Evolutionary conservation across 2,888 invertebrate species (phyloP).

Genomic region (Drosophila robusta): DNA sequence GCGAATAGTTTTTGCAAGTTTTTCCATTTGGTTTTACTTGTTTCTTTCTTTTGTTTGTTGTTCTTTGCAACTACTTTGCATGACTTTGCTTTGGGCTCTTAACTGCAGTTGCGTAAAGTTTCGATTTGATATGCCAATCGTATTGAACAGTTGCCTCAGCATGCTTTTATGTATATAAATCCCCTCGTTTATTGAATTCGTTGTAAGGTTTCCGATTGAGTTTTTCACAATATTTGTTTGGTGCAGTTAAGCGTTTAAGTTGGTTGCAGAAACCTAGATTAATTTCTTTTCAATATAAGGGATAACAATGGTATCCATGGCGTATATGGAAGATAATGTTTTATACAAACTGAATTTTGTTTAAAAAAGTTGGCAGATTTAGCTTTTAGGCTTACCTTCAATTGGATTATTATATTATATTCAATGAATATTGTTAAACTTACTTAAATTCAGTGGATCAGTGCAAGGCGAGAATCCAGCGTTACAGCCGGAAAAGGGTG

Average conservation of each 20-base stretch:
- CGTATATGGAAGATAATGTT: too few relatives aligned
- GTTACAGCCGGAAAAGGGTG: too few relatives aligned
- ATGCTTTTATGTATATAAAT: background rate
- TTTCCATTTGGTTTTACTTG: constrained; percentile 22
- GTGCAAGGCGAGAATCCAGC: too few relatives aligned
- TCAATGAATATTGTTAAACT: too few relatives aligned
- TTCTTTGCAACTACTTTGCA: constrained; percentile 27
- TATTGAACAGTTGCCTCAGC: constrained; percentile 13
- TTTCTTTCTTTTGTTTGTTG: constrained; percentile 10
- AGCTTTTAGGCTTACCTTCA: too few relatives aligned
- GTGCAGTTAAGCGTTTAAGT: background rate
- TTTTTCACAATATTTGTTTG: background rate
- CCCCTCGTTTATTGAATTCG: background rate
- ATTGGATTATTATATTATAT: too few relatives aligned
- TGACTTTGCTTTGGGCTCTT: constrained; percentile 12
- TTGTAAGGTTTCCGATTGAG: background rate
- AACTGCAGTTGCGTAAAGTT: constrained; percentile 31
- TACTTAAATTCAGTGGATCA: too few relatives aligned
- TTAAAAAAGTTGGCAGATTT: too few relatives aligned
- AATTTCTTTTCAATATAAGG: too few relatives aligned
- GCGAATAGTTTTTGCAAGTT: constrained; percentile 35
- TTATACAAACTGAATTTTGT: too few relatives aligned
- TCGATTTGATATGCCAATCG: constrained; percentile 24
- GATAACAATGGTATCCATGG: too few relatives aligned
- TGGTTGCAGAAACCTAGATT: too few relatives aligned